Percentiles rank a stretch among this genome's conserved stretches.
Evolutionary conservation across 2,113 vertebrate genomes (phyloP).

Genomic region (Pygoscelis antarcticus): DNA sequence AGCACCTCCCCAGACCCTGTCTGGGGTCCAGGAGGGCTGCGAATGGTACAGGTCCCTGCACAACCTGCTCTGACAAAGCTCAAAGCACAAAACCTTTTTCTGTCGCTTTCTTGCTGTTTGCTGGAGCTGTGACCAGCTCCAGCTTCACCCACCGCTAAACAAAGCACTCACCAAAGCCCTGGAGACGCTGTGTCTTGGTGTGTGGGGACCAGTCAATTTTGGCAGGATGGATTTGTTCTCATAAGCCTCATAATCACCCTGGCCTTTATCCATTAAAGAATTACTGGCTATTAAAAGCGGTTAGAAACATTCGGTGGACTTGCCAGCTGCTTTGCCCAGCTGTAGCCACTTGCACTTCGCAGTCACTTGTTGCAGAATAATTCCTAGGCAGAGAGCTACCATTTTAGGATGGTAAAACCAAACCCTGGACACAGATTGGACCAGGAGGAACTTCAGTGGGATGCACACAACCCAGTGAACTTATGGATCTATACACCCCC

Average conservation of each 20-base stretch:
- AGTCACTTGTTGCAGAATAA: background rate
- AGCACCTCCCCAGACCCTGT: background rate
- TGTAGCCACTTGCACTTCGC: rapidly evolving
- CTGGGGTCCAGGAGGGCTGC: background rate
- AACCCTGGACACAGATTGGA: background rate
- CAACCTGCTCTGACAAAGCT: background rate
- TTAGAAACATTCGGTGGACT: background rate
- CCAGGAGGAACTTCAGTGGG: background rate
- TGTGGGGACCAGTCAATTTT: background rate
- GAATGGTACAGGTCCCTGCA: background rate
- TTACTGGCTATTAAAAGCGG: background rate
- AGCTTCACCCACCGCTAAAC: background rate
- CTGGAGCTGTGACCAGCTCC: background rate
- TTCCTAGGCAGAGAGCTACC: background rate
- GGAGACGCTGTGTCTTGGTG: rapidly evolving
- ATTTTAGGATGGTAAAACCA: background rate
- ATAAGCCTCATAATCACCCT: background rate
- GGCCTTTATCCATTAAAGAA: background rate
- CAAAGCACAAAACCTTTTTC: background rate
- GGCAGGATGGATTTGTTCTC: background rate
- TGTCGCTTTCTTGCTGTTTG: background rate
- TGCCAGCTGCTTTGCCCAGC: rapidly evolving
- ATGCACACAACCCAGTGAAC: background rate
- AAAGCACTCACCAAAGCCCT: background rate
- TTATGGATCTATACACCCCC: too few relatives aligned